These are phyloP conservation scores for Thymallus thymallus DNA, from an alignment of 2,113 vertebrate genomes.

Conservation along the genomic window DNA sequence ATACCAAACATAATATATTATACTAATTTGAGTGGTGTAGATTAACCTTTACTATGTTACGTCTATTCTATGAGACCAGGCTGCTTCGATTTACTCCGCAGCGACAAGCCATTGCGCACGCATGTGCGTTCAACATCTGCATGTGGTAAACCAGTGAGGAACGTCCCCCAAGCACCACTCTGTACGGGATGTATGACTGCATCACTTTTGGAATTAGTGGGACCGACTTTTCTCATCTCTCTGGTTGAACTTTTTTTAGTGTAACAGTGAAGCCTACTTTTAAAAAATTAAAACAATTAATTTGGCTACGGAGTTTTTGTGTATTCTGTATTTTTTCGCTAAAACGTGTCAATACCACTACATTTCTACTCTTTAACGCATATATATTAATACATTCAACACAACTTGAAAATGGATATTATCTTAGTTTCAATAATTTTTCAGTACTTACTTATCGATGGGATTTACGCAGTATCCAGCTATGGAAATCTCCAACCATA, in stretches of 20 bases:
- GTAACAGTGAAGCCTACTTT: not conserved
- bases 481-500: slow-evolving; percentile 73
- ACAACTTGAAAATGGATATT: slow-evolving; percentile 53
- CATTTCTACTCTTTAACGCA: slow-evolving; percentile 21
- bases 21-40: too few relatives aligned
- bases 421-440: slow-evolving; percentile 48
- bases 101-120: not conserved
- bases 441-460: slow-evolving; percentile 51
- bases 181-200: not conserved
- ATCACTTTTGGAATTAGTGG: not conserved
- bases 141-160: not conserved
- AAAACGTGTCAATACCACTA: not conserved
- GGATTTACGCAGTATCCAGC: slow-evolving; percentile 39
- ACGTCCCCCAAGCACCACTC: not conserved
- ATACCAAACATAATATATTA: too few relatives aligned
- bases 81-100: not conserved
- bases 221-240: not conserved
- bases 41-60: too few relatives aligned
- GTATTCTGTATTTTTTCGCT: not conserved
- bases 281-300: not conserved
- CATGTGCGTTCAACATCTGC: slow-evolving; percentile 49
- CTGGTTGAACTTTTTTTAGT: not conserved
- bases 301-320: not conserved
- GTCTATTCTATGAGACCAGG: too few relatives aligned
- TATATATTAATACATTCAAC: not conserved